Conservation (phyloP, 2,888 invertebrate genomes). For the Conistra vaccinii region DNA sequence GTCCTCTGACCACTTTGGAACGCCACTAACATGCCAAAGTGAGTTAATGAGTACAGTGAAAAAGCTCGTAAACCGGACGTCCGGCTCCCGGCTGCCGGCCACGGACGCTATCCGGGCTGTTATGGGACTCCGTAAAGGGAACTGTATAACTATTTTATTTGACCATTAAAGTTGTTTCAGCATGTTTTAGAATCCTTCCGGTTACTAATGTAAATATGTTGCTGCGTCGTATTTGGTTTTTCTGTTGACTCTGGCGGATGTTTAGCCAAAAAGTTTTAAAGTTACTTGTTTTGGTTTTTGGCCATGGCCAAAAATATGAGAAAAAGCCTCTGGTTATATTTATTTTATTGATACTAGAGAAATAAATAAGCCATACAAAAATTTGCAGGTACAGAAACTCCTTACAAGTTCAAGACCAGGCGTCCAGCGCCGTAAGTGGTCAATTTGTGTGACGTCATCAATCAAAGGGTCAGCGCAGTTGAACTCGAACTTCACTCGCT, state of each 20-base stretch:
- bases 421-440: constrained; percentile 6
- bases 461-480: constrained; percentile 27
- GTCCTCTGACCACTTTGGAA: constrained; percentile 1
- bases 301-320: background rate
- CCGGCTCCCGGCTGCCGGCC: constrained; percentile 41
- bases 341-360: background rate
- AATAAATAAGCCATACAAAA: background rate
- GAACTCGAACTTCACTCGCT: constrained; percentile 22
- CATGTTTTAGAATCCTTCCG: constrained; percentile 24
- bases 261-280: background rate
- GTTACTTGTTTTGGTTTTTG: background rate
- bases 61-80: constrained; percentile 59
- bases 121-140: constrained; percentile 24
- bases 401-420: constrained; percentile 14
- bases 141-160: constrained; percentile 55
- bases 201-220: constrained; percentile 23
- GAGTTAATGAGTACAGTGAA: constrained; percentile 53
- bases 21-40: constrained; percentile 43
- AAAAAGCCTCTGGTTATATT: background rate
- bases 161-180: constrained; percentile 47
- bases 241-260: background rate
- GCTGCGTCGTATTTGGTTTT: background rate
- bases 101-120: constrained; percentile 15
- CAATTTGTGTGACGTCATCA: constrained; percentile 36
- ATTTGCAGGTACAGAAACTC: background rate